These are phyloP conservation scores for Lucilia cuprina DNA, from an alignment of 1,140 invertebrate species.

Conservation along the genomic window DNA sequence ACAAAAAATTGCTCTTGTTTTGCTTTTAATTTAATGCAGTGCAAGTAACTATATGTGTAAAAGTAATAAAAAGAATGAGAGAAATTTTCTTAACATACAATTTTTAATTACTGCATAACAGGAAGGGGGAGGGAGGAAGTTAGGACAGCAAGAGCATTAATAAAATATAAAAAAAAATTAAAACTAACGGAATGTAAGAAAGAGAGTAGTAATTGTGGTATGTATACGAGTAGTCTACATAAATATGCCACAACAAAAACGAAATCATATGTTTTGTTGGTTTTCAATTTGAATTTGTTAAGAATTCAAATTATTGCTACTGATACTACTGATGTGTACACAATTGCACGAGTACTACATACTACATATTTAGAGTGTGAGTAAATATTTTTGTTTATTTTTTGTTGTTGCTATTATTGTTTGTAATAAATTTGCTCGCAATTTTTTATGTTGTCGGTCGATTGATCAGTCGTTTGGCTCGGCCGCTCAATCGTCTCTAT, in stretches of 20 bases:
- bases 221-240: background rate
- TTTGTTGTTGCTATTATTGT: background rate
- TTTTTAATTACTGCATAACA: background rate
- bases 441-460: conserved; percentile 22
- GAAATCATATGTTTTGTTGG: background rate
- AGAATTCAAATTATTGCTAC: background rate
- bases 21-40: background rate
- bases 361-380: background rate
- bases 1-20: conserved; percentile 7
- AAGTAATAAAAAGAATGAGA: background rate
- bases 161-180: background rate
- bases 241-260: background rate
- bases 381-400: conserved; percentile 12
- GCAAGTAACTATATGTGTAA: background rate
- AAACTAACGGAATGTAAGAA: background rate
- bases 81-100: background rate
- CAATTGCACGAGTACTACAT: background rate
- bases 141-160: no score
- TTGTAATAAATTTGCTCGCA: conserved; percentile 25
- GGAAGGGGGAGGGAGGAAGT: background rate
- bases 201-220: background rate
- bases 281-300: background rate
- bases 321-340: background rate
- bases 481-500: background rate
- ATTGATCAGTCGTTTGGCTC: background rate